Evolutionary conservation across 2,888 invertebrate species (phyloP).

Genomic region (Matsumyia berberina): DNA sequence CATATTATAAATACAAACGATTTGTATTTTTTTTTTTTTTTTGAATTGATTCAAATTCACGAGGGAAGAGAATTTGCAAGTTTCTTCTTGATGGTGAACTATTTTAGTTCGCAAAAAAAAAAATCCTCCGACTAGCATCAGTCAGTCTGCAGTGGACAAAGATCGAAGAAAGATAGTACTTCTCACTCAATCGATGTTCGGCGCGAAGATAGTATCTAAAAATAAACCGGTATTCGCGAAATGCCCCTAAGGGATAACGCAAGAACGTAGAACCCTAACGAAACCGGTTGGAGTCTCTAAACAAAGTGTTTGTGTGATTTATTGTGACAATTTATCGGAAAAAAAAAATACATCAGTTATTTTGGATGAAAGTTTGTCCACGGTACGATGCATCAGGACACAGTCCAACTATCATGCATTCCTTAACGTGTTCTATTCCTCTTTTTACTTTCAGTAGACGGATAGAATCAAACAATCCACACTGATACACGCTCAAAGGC

Average conservation of each 20-base stretch:
- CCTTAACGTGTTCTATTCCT: not conserved
- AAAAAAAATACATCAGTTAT: too few relatives aligned
- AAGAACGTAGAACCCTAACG: not conserved
- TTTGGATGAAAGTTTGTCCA: too few relatives aligned
- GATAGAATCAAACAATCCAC: not conserved
- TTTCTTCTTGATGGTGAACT: slow-evolving; percentile 25
- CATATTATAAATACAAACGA: slow-evolving; percentile 42
- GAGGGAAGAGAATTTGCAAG: slow-evolving; percentile 25
- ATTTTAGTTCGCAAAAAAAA: slow-evolving; percentile 35
- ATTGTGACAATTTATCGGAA: too few relatives aligned
- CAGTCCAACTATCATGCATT: too few relatives aligned
- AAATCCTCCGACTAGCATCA: slow-evolving; percentile 35
- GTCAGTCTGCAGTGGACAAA: slow-evolving; percentile 29
- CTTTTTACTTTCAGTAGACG: slow-evolving; percentile 24
- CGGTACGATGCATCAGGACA: not conserved
- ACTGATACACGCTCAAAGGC: not conserved
- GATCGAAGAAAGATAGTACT: slow-evolving; percentile 5
- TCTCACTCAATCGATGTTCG: not conserved
- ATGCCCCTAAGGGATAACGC: slow-evolving; percentile 9
- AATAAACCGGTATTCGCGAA: slow-evolving; percentile 7
- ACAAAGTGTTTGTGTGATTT: not conserved
- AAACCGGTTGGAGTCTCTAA: not conserved
- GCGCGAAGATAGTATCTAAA: not conserved
- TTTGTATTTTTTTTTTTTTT: slow-evolving; percentile 41
- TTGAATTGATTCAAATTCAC: slow-evolving; percentile 38